Percentiles rank a stretch among this genome's conserved stretches.
phyloP scores from a whole-genome alignment of 2,797 vertebrate species.

The Pangasius macronema region DNA sequence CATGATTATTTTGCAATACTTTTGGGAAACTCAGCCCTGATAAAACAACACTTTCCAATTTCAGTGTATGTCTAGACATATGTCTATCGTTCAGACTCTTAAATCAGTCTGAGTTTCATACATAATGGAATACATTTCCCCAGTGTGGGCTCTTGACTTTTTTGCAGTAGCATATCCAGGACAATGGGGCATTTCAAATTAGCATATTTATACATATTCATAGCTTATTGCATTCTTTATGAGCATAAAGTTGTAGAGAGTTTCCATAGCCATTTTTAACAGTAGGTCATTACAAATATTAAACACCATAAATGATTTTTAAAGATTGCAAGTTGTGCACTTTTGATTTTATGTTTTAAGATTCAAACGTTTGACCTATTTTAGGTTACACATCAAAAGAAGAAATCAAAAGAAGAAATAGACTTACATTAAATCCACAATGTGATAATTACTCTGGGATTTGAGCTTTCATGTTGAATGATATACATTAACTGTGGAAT shows the following conservation, averaged over 20 bases:
- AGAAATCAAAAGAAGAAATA: neutral
- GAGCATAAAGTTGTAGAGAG: neutral
- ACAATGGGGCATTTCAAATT: neutral
- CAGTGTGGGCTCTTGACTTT: neutral
- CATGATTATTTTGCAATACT: neutral
- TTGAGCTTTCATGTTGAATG: constrained; percentile 23
- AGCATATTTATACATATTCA: neutral
- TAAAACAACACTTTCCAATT: neutral
- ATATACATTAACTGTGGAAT: constrained; percentile 14
- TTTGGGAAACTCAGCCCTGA: neutral
- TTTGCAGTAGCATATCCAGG: neutral
- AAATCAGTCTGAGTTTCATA: neutral
- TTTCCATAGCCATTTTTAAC: neutral
- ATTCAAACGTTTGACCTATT: neutral
- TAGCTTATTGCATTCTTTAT: neutral
- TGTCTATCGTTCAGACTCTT: neutral
- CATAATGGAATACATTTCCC: neutral
- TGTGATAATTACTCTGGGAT: constrained; percentile 54
- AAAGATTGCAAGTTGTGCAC: neutral
- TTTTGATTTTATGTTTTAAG: neutral
- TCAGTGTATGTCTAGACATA: neutral
- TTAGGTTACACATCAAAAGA: constrained; percentile 9
- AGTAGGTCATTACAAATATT: neutral
- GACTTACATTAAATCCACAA: constrained; percentile 13
- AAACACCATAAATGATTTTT: neutral